These are phyloP conservation scores for Drosophila buzzatii DNA, from an alignment of 2,888 invertebrate genomes.

Conservation along the genomic window DNA sequence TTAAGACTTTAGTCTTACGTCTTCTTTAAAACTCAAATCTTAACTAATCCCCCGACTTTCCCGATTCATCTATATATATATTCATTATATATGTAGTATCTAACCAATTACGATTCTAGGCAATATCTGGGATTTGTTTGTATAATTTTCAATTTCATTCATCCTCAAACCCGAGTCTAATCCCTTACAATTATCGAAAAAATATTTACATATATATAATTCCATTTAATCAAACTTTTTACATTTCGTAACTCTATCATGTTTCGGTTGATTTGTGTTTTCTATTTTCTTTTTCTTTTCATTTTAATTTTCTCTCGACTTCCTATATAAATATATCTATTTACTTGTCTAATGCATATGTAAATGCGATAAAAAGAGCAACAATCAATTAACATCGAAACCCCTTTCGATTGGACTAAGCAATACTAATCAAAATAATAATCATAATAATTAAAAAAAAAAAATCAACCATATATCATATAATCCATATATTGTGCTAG, in stretches of 20 bases:
- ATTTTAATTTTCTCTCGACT: constrained; percentile 51
- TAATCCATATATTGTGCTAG: constrained; percentile 84
- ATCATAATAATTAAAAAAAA: constrained; percentile 28
- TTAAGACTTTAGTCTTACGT: background rate
- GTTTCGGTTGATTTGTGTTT: constrained; percentile 33
- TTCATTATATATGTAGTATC: constrained; percentile 23
- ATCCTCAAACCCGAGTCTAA: constrained; percentile 14
- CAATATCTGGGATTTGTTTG: background rate
- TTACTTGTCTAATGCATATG: constrained; percentile 50
- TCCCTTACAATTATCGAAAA: constrained; percentile 9
- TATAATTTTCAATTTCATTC: constrained; percentile 16
- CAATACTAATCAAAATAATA: constrained; percentile 43
- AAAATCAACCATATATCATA: constrained; percentile 69
- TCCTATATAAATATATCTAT: constrained; percentile 20
- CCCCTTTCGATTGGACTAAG: constrained; percentile 31
- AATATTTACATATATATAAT: constrained; percentile 17
- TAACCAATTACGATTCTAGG: constrained; percentile 7
- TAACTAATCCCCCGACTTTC: constrained; percentile 1
- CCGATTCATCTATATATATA: constrained; percentile 18
- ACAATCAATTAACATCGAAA: constrained; percentile 46
- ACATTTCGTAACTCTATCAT: constrained; percentile 32
- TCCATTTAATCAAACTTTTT: constrained; percentile 23
- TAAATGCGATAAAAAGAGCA: constrained; percentile 36
- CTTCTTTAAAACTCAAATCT: background rate
- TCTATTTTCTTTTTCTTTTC: constrained; percentile 18